Conservation (phyloP, 2,113 vertebrate species). For the Crotalus horridus region DNA sequence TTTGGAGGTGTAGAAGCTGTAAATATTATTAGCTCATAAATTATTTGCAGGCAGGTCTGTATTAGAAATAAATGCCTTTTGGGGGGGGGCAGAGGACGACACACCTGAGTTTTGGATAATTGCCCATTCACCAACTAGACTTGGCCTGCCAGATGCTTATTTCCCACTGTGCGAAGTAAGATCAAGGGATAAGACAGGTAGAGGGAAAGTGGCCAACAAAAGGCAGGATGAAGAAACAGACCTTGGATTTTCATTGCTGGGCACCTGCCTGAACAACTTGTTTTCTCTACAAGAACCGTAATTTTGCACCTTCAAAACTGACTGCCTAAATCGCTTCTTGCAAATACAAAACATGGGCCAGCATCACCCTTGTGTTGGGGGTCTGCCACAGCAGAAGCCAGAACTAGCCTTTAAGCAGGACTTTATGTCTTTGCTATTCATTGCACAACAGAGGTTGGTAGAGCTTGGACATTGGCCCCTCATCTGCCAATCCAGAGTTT, state of each 20-base stretch:
- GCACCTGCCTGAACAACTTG: neutral
- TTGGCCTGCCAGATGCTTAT: constrained; percentile 69
- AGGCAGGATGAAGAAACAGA: constrained; percentile 35
- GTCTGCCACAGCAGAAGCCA: neutral
- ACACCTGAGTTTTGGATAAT: constrained; percentile 73
- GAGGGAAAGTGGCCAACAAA: constrained; percentile 35
- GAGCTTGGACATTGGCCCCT: too few relatives aligned
- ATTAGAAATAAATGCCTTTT: constrained; percentile 66
- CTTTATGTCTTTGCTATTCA: neutral
- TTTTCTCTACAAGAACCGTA: constrained; percentile 37
- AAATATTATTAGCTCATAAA: constrained; percentile 64
- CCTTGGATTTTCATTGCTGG: neutral
- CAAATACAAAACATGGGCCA: neutral
- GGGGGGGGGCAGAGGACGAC: constrained; percentile 45
- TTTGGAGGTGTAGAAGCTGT: constrained; percentile 51
- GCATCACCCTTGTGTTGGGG: neutral
- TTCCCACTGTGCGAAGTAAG: constrained; percentile 37
- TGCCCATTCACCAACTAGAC: constrained; percentile 63
- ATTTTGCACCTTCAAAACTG: constrained; percentile 45
- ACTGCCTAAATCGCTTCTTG: constrained; percentile 11
- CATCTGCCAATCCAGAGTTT: too few relatives aligned
- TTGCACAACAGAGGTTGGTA: neutral
- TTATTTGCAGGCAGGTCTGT: constrained; percentile 71
- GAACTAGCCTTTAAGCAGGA: neutral
- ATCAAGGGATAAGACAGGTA: constrained; percentile 45